Base-by-base conservation (phyloP, 2,888 invertebrate species). In the Drosophila silvestris region DNA sequence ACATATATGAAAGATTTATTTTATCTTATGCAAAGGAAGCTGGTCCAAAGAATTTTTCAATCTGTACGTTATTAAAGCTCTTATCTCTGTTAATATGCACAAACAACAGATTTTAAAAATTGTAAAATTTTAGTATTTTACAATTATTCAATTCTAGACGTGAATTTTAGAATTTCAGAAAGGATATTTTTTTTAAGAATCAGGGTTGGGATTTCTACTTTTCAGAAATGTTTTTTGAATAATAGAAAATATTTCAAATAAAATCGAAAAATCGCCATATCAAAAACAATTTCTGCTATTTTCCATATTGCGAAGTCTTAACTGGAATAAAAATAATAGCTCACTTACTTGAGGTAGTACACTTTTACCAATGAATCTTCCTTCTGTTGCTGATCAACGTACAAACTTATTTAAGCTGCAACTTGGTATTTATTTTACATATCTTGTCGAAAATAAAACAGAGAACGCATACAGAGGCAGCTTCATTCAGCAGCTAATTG, bases 401-500 rank as follows among this genome's bases (percentile, higher is more conserved):
- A 44, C 22, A 44, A 22, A 12, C 12, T 22, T 12, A 12, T 22
- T 5, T 22, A 5, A 22, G 12, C 22, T 12, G 12, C 12, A 22
- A 44, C 12, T 44, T 44, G 12, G 12, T 12, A 22, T 44, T 22
- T 3, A 44, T 12, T 44, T 12, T 12, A 22, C 22, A 12, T 12
- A 5, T 5, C 1, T 44, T 44, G 12, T 44, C 22, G 22, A 12
- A 44, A 22, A 22, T 22, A 33, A n/a, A 39, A 12, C 16, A 56
- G 37, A 14, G 28, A 37, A 22, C 32, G 26, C 41, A 33, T 44
- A 26, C 26, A 5, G 12, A 32, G 12, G 56, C 19, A 39, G 32
- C 33, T 44, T 12, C 50, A 61, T 44, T 76, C 47, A 56, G 35
- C 50, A 26, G 39, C 54, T 77, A 78, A 77, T 73, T 78, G 76